Conservation (phyloP, 2,113 vertebrate genomes). For the Austrofundulus limnaeus region DNA sequence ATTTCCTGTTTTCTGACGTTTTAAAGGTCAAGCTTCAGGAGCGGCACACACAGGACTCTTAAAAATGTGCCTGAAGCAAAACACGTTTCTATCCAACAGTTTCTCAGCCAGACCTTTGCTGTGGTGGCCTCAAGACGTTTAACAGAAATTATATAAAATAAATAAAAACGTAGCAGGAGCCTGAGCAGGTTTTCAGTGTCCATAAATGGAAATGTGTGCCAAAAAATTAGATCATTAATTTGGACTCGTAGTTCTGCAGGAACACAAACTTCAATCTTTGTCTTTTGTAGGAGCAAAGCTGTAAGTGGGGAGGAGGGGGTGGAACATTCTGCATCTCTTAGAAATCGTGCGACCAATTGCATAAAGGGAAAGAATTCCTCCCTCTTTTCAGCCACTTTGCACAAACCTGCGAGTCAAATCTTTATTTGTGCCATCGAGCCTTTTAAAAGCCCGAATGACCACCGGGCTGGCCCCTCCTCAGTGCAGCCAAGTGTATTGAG, state of each 20-base stretch:
- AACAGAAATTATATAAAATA: not conserved
- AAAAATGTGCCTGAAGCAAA: conserved; percentile 45
- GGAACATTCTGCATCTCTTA: conserved; percentile 1
- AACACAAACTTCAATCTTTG: conserved; percentile 1
- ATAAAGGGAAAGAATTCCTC: conserved; percentile 7
- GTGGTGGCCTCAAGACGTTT: not conserved
- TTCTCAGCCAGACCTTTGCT: conserved; percentile 11
- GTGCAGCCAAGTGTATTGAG: conserved; percentile 40
- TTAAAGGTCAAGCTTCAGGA: conserved; percentile 19
- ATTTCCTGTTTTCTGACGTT: not conserved
- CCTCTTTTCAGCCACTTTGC: not conserved
- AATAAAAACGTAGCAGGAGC: not conserved
- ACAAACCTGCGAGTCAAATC: not conserved
- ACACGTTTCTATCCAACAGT: not conserved
- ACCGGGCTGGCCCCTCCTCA: conserved; percentile 15
- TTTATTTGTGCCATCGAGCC: no score
- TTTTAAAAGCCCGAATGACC: conserved; percentile 16
- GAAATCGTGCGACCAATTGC: conserved; percentile 17
- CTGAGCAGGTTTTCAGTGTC: conserved; percentile 3
- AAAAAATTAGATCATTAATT: conserved; percentile 11
- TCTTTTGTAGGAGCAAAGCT: not conserved
- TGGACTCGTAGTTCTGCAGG: not conserved
- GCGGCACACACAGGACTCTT: not conserved
- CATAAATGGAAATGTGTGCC: conserved; percentile 8
- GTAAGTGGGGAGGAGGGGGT: not conserved